phyloP scores from a whole-genome alignment of 64 coral and sea anemone genomes.

The Montipora sp. region DNA sequence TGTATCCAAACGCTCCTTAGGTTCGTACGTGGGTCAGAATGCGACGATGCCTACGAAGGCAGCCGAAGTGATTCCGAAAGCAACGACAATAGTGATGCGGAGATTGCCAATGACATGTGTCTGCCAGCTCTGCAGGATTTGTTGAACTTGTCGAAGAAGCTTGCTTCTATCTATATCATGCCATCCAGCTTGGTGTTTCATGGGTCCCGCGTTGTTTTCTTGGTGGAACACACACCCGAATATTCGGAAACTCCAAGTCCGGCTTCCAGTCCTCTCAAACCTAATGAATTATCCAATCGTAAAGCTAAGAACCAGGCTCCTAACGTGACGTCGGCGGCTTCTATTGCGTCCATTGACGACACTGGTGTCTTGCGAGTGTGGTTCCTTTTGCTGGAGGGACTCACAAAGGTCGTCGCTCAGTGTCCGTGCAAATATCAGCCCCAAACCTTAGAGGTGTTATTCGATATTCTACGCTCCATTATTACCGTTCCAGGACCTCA shows the following conservation, averaged over 20 bases:
- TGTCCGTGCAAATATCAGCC: constrained; percentile 96
- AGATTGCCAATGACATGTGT: constrained; percentile 81
- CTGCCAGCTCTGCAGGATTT: constrained; percentile 85
- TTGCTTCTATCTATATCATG: constrained; percentile 95
- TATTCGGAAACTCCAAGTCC: constrained; percentile 52
- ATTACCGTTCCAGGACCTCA: constrained; percentile 93
- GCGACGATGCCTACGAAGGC: constrained; percentile 73
- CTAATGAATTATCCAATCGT: constrained; percentile 18
- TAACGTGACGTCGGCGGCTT: constrained; percentile 59
- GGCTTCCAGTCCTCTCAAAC: constrained; percentile 59
- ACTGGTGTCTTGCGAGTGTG: constrained; percentile 95
- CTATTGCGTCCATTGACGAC: constrained; percentile 94
- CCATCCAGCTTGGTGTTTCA: constrained; percentile 96
- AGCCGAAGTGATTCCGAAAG: constrained; percentile 93
- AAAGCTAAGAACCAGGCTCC: constrained; percentile 23
- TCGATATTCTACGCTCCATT: constrained; percentile 89
- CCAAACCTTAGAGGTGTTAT: constrained; percentile 95
- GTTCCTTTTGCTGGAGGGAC: constrained; percentile 96
- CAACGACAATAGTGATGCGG: constrained; percentile 74
- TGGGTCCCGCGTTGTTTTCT: constrained; percentile 75
- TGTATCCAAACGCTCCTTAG: constrained; percentile 90
- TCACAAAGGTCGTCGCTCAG: constrained; percentile 88
- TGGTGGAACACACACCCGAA: constrained; percentile 59
- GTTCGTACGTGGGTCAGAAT: constrained; percentile 77
- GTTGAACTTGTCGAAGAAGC: constrained; percentile 89